phyloP scores from a whole-genome alignment of 2,797 vertebrate genomes.

The Amblyraja radiata region DNA sequence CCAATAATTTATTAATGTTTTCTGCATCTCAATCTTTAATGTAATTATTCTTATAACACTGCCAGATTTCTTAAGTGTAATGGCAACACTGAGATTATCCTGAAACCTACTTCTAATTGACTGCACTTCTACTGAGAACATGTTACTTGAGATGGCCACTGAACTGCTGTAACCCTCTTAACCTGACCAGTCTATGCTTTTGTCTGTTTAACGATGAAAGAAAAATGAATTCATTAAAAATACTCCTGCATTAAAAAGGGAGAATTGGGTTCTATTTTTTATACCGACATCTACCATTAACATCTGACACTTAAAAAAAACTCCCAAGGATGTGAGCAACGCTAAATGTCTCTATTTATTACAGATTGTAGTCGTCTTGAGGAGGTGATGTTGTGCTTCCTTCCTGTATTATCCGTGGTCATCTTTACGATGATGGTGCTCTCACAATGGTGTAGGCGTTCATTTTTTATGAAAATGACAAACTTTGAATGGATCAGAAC shows the following conservation, averaged over 20 bases:
- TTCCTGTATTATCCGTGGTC: no score
- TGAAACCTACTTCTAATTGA: slow-evolving; percentile 5
- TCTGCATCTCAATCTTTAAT: background rate
- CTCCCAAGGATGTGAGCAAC: background rate
- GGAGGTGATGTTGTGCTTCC: background rate
- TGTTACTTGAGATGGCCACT: background rate
- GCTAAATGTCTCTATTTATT: background rate
- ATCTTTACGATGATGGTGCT: background rate
- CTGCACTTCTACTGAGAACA: background rate
- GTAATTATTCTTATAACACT: background rate
- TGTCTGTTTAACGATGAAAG: background rate
- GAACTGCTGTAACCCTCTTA: background rate
- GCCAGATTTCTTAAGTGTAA: background rate
- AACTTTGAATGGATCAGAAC: background rate
- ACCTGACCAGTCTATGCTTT: background rate
- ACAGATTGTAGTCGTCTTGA: background rate
- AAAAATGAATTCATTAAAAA: background rate
- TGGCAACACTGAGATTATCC: background rate
- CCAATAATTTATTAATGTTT: background rate
- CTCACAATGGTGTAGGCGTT: background rate
- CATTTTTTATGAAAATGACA: background rate
- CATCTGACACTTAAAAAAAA: background rate
- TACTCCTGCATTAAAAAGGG: background rate
- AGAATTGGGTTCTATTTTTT: background rate
- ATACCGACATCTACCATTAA: background rate